phyloP scores from a whole-genome alignment of 2,888 invertebrate species.

The Caprella mutica region DNA sequence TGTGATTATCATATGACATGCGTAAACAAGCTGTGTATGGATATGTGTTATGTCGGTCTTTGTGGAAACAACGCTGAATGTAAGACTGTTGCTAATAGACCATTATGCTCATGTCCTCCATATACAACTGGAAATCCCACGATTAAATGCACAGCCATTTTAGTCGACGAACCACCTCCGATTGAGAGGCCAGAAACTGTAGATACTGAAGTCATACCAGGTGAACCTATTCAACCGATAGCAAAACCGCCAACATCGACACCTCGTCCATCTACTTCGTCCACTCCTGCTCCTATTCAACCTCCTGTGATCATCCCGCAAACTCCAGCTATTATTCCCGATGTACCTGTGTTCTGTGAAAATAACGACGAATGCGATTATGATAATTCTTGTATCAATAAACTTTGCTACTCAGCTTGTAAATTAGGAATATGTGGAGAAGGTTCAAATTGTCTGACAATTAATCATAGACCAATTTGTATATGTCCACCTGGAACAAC shows the following conservation, averaged over 20 bases:
- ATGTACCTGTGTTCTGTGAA: constrained; percentile 34
- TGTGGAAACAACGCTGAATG: constrained; percentile 30
- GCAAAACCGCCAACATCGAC: background rate
- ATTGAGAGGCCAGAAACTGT: constrained; percentile 11
- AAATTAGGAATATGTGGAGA: constrained; percentile 27
- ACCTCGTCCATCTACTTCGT: constrained; percentile 5
- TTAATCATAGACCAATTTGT: constrained; percentile 34
- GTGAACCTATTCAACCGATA: background rate
- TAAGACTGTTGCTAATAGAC: constrained; percentile 20
- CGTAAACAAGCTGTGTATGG: constrained; percentile 65
- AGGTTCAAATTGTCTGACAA: constrained; percentile 31
- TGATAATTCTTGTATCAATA: constrained; percentile 38
- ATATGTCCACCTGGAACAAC: constrained; percentile 34
- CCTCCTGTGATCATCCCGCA: constrained; percentile 7
- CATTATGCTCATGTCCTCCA: constrained; percentile 57
- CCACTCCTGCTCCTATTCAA: constrained; percentile 5
- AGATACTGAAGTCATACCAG: background rate
- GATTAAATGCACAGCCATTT: constrained; percentile 16
- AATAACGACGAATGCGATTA: constrained; percentile 38
- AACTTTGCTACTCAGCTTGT: constrained; percentile 51
- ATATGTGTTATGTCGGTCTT: constrained; percentile 19
- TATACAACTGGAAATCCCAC: constrained; percentile 47
- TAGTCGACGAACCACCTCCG: constrained; percentile 18
- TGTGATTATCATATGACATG: constrained; percentile 52
- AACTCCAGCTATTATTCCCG: constrained; percentile 12